These are phyloP conservation scores for Geotrupes spiniger DNA, from an alignment of 2,888 invertebrate species.

Conservation along the genomic window DNA sequence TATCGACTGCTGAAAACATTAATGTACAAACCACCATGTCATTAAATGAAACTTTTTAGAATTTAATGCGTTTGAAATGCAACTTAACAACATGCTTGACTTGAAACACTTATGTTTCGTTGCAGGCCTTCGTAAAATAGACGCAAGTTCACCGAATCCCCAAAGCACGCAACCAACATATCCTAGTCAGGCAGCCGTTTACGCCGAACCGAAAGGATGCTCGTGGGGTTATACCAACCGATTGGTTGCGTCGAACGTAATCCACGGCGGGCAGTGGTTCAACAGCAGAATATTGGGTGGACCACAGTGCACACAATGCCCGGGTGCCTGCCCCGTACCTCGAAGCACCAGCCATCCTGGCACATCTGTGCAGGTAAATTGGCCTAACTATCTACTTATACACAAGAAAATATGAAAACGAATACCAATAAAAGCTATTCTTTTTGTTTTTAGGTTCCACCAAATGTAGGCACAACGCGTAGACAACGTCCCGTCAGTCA, in stretches of 20 bases:
- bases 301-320: slow-evolving; percentile 49
- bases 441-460: slow-evolving; percentile 13
- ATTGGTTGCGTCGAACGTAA: slow-evolving; percentile 40
- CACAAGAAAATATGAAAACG: slow-evolving; percentile 8
- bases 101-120: not conserved
- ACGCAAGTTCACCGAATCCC: slow-evolving; percentile 39
- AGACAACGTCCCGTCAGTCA: slow-evolving; percentile 51
- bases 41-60: too few relatives aligned
- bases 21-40: too few relatives aligned
- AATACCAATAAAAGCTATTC: slow-evolving; percentile 7
- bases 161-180: slow-evolving; percentile 25
- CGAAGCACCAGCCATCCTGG: slow-evolving; percentile 49
- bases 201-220: slow-evolving; percentile 51
- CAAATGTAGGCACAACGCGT: slow-evolving; percentile 21
- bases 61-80: too few relatives aligned
- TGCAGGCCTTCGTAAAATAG: slow-evolving; percentile 46
- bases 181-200: slow-evolving; percentile 52
- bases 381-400: too few relatives aligned
- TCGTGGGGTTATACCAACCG: slow-evolving; percentile 54
- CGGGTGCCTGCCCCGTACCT: slow-evolving; percentile 48
- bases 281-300: slow-evolving; percentile 41
- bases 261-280: slow-evolving; percentile 44
- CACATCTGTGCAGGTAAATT: slow-evolving; percentile 34
- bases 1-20: too few relatives aligned
- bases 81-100: too few relatives aligned